These are phyloP conservation scores for Aleiodes sp. DNA, from an alignment of 1,140 invertebrate genomes.

Conservation along the genomic window DNA sequence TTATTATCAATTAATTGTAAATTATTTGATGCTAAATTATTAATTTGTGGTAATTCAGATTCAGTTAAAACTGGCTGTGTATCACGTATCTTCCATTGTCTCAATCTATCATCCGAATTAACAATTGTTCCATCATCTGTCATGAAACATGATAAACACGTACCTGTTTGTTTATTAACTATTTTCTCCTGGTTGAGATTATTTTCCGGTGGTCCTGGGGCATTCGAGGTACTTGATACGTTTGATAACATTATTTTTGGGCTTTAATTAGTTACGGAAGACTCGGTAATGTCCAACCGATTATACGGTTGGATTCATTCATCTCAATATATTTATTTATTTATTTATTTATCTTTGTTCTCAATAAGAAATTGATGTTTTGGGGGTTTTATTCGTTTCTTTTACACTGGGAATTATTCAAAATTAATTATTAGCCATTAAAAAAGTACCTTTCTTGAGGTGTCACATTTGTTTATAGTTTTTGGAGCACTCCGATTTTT, in stretches of 20 bases:
- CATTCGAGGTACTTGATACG: slow-evolving; percentile 49
- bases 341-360: not conserved
- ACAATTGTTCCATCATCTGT: slow-evolving; percentile 40
- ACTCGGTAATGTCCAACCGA: not conserved
- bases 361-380: no score
- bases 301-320: not conserved
- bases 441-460: not conserved
- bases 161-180: slow-evolving; percentile 27
- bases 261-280: not conserved
- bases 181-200: slow-evolving; percentile 16
- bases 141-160: slow-evolving; percentile 52
- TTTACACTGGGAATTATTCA: no score
- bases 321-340: not conserved
- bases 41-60: slow-evolving; percentile 38
- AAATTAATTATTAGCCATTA: no score
- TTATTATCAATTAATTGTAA: not conserved
- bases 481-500: not conserved
- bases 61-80: slow-evolving; percentile 39
- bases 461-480: not conserved
- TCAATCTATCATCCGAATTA: slow-evolving; percentile 40
- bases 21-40: slow-evolving; percentile 29
- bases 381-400: no score
- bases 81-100: slow-evolving; percentile 46
- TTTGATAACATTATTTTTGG: slow-evolving; percentile 59
- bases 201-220: slow-evolving; percentile 44